phyloP scores from a whole-genome alignment of 1,140 invertebrate genomes.

The Aphaenogaster ashmeadi region DNA sequence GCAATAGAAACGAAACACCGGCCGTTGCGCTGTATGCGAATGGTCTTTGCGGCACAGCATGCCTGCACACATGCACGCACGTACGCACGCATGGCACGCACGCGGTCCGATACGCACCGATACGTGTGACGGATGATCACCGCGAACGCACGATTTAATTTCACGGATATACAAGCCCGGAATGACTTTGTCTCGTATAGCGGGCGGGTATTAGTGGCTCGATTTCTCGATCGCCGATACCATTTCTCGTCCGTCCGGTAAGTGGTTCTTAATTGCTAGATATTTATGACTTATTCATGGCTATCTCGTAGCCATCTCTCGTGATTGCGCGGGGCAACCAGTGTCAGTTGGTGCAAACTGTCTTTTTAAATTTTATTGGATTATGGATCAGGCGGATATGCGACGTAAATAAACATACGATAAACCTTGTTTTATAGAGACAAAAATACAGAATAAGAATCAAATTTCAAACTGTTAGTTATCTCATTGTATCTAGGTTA shows the following conservation, averaged over 20 bases:
- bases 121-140: constrained; percentile 75
- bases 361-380: constrained; percentile 33
- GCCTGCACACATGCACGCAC: not conserved
- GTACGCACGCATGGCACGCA: not conserved
- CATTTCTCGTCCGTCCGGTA: constrained; percentile 23
- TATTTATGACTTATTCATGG: constrained; percentile 58
- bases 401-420: not conserved
- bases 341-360: not conserved
- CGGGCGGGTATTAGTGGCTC: constrained; percentile 49
- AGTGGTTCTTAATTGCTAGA: constrained; percentile 58
- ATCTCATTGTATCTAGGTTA: not conserved
- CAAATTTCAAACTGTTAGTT: not conserved
- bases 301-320: constrained; percentile 45
- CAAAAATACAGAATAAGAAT: not conserved
- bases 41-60: constrained; percentile 36
- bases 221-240: constrained; percentile 70
- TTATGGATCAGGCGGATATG: not conserved
- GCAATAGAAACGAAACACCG: constrained; percentile 77
- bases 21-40: constrained; percentile 58
- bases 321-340: not conserved
- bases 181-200: constrained; percentile 64
- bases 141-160: constrained; percentile 75
- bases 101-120: constrained; percentile 45
- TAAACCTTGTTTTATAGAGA: not conserved
- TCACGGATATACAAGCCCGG: constrained; percentile 72